phyloP scores from a whole-genome alignment of 2,888 invertebrate species.

The Apamea sordens region DNA sequence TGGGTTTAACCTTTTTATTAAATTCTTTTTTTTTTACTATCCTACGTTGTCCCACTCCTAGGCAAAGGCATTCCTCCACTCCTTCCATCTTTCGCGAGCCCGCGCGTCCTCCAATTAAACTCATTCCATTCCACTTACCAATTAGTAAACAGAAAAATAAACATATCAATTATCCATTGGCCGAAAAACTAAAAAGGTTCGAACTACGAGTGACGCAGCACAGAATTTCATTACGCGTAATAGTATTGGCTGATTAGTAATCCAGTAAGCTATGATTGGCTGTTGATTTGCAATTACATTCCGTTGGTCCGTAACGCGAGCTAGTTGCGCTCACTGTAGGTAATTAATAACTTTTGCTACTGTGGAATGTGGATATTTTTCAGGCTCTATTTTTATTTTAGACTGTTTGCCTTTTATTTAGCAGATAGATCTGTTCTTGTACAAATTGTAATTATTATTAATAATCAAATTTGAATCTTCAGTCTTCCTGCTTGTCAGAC shows the following conservation, averaged over 20 bases:
- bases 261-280: constrained; percentile 68
- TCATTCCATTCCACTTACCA: too few species aligned
- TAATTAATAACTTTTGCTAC: constrained; percentile 54
- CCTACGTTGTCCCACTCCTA: too few species aligned
- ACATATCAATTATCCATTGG: background rate
- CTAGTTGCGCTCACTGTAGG: constrained; percentile 59
- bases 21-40: background rate
- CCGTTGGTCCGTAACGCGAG: constrained; percentile 47
- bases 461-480: too few species aligned
- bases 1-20: background rate
- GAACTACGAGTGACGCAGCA: constrained; percentile 14
- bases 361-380: constrained; percentile 7
- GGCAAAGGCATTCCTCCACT: too few species aligned
- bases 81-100: too few species aligned
- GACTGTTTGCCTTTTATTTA: background rate
- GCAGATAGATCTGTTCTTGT: too few species aligned
- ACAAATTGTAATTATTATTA: too few species aligned
- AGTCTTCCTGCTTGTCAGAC: too few species aligned
- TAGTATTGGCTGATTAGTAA: constrained; percentile 64
- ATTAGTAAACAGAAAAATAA: background rate
- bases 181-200: constrained; percentile 3
- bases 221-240: constrained; percentile 42
- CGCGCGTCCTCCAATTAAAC: too few species aligned
- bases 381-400: background rate
- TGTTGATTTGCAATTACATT: constrained; percentile 65